Conservation (phyloP, 2,888 invertebrate species). For the Melangyna quadrimaculata region DNA sequence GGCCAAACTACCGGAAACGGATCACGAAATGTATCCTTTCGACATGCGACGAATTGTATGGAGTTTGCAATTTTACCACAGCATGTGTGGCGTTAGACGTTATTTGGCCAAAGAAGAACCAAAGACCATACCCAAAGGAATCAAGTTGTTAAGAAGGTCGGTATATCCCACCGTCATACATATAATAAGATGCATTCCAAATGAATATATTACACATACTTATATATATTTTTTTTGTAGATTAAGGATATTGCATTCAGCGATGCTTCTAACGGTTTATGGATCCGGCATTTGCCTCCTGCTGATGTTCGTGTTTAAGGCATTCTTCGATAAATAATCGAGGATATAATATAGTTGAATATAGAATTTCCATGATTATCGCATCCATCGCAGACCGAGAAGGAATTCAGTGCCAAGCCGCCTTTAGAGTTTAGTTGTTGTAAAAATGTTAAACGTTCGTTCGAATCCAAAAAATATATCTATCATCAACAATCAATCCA, state of each 20-base stretch:
- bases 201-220: not conserved
- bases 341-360: not conserved
- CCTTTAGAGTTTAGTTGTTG: conserved; percentile 55
- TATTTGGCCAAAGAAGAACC: conserved; percentile 90
- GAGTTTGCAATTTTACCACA: conserved; percentile 81
- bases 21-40: conserved; percentile 86
- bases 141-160: conserved; percentile 83
- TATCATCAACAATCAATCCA: not conserved
- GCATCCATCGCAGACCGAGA: conserved; percentile 1
- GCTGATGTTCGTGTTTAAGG: conserved; percentile 68
- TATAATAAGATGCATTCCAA: conserved; percentile 6
- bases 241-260: conserved; percentile 74
- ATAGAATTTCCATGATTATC: conserved; percentile 38
- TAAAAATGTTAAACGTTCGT: conserved; percentile 16
- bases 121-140: conserved; percentile 85
- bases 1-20: conserved; percentile 79
- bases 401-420: conserved; percentile 67
- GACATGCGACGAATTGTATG: conserved; percentile 88
- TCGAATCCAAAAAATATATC: not conserved
- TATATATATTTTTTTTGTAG: conserved; percentile 65
- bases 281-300: conserved; percentile 67
- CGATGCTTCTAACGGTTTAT: conserved; percentile 73
- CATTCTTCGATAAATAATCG: conserved; percentile 68
- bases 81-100: conserved; percentile 87
- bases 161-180: conserved; percentile 79